Evolutionary conservation across 2,113 vertebrate species (phyloP), one percentile per base, ranked within the genome.

Genomic region (Etia nguti): DNA sequence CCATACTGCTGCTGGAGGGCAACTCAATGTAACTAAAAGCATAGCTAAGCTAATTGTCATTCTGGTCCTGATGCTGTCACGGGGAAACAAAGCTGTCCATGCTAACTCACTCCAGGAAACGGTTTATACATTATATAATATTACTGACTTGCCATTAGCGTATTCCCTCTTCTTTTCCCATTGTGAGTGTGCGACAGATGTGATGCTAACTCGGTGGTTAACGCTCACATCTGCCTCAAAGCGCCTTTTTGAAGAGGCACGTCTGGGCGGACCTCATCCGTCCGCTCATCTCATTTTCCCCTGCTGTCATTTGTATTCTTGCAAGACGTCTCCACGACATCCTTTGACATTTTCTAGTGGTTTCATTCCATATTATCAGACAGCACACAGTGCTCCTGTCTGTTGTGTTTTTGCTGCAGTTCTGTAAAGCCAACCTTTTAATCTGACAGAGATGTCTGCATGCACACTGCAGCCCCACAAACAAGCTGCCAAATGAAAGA

Each of bases 281-380:
- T 79, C 85, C 11, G 3, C 43, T 85, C 59, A 50, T 83, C 68
- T 83, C 82, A 43, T 48, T 48, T 54, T 68, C 34, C 13, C 50
- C 31, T 31, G 12, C 55, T 84, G 80, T 83, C 85, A 85, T 83
- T 91, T 84, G 80, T 86, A 85, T 92, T 94, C 84, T 86, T 92
- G 48, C 22, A 85, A 80, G 88, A 86, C 41, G 85, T 59, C 52
- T 73, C 29, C 13, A 29, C 48, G 65, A 87, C 80, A 86, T 84
- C 68, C 81, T 86, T 59, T 90, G 91, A 94, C 93, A 93, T 93
- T 92, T 94, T 81, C 57, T 16, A 22, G 62, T 84, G 80, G 31
- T 92, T 93, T 91, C 84, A 55, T 79, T 89, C 85, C 83, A 83
- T 81, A 91, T 94, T 93, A 92, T 92, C 73, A 87, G 80, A 80